Base-by-base conservation (phyloP, 2,888 invertebrate genomes). In the Gymnosoma rotundatum region DNA sequence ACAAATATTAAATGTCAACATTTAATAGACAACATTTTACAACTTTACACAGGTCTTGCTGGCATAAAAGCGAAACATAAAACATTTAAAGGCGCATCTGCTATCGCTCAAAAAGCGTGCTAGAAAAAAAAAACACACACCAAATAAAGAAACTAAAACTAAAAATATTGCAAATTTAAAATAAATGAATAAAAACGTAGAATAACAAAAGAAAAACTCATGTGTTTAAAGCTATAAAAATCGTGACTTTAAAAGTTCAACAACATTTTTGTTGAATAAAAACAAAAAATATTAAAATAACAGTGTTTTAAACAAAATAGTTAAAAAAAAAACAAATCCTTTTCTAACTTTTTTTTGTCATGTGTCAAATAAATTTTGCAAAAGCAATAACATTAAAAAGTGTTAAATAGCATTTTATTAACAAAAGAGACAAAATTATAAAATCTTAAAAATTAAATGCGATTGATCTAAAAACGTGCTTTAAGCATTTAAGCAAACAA, bases 201-300 rank as follows among this genome's bases (percentile, higher is more conserved):
- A 9, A 38, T 1, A 52, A 20, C 12, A 50, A 52, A 38, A 16
- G 32, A 45, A 54, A 66, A 70, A 80, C 79, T 83, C 69, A 84
- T 78, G 76, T 78, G 83, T 83, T 83, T 36, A 56, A 75, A 81
- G 80, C 75, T 69, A 83, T 78, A 84, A 78, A 89, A 89, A 86
- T 90, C 89, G 89, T 90, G 90, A 90, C 89, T 89, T 79, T 87
- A 89, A 90, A 90, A 90, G 89, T 90, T 90, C 89, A 90, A 89
- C 89, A 89, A 83, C 89, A 90, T 89, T 89, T 89, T 88, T 79
- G 58, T 45, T 36, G 78, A 67, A 73, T 21, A 14, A 20, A 70
- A 58, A 7, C 25, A 42, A 48, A 54, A 32, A 48, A 18, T 32
- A 14, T 42, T 21, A 56, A 56, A 56, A 12, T 12, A n/a, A 12